A percentile compares a stretch with the other conserved stretches of the same genome.
Evolutionary conservation across 2,797 vertebrate genomes (phyloP).

Genomic region (Sciaenops ocellatus): DNA sequence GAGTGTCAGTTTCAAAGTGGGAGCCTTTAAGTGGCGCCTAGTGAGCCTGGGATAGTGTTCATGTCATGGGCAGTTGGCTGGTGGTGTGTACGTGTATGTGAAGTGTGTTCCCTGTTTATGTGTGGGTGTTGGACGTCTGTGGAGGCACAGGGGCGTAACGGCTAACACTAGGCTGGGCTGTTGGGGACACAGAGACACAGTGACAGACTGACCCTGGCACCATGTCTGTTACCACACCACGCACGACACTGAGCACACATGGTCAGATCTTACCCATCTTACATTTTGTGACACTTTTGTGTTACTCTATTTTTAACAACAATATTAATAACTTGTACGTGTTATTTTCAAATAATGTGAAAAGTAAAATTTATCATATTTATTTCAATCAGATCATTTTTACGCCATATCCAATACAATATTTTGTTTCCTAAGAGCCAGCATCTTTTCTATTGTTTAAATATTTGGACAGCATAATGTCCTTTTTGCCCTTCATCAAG

Average conservation of each 20-base stretch:
- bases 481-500: slow-evolving; percentile 29
- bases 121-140: slow-evolving; percentile 59
- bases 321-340: slow-evolving; percentile 14
- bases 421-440: slow-evolving; percentile 9
- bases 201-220: slow-evolving; percentile 70
- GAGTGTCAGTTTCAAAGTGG: slow-evolving; percentile 83
- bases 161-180: slow-evolving; percentile 68
- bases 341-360: slow-evolving; percentile 15
- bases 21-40: slow-evolving; percentile 79
- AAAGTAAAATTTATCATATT: neutral
- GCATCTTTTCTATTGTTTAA: slow-evolving; percentile 25
- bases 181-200: slow-evolving; percentile 58
- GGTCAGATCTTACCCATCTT: slow-evolving; percentile 13
- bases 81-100: slow-evolving; percentile 54
- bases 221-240: slow-evolving; percentile 20
- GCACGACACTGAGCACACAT: slow-evolving; percentile 30
- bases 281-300: neutral
- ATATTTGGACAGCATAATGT: slow-evolving; percentile 3
- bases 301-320: neutral
- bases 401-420: neutral
- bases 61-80: slow-evolving; percentile 77
- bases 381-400: too few relatives aligned
- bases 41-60: slow-evolving; percentile 76
- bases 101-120: slow-evolving; percentile 50
- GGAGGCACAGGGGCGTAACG: slow-evolving; percentile 66